Conservation (phyloP, 2,113 vertebrate species). For the Ochotona curzoniae region DNA sequence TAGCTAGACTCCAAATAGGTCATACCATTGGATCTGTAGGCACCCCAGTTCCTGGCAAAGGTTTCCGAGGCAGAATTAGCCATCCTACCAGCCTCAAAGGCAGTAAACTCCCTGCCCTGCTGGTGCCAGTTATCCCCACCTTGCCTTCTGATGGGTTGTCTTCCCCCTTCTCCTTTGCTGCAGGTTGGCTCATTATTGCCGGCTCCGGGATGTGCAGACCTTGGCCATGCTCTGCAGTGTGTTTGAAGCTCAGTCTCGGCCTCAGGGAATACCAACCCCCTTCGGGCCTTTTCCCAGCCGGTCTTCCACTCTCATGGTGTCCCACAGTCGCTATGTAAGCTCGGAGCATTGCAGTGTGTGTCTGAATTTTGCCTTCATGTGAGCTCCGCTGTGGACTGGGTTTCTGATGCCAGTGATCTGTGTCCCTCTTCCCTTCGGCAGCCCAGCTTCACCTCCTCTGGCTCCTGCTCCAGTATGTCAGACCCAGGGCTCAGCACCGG, state of each 20-base stretch:
- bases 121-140: accelerated
- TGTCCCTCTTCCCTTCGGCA: conserved; percentile 76
- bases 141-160: not conserved
- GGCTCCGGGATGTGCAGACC: conserved; percentile 96
- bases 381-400: accelerated
- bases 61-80: not conserved
- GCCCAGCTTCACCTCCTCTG: conserved; percentile 96
- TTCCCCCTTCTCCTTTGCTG: not conserved
- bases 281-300: conserved; percentile 88
- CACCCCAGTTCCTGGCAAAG: not conserved
- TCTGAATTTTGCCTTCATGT: not conserved
- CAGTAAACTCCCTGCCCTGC: accelerated
- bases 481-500: conserved; percentile 90
- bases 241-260: conserved; percentile 91
- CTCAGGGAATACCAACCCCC: conserved; percentile 87
- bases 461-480: conserved; percentile 96
- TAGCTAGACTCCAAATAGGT: not conserved
- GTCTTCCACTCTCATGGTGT: conserved; percentile 84
- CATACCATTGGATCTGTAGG: not conserved
- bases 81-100: accelerated
- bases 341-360: accelerated
- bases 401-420: not conserved
- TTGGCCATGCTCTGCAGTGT: conserved; percentile 98
- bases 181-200: conserved; percentile 97
- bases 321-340: conserved; percentile 94